phyloP scores from a whole-genome alignment of 2,113 vertebrate species.

The Sinocyclocheilus rhinocerous region DNA sequence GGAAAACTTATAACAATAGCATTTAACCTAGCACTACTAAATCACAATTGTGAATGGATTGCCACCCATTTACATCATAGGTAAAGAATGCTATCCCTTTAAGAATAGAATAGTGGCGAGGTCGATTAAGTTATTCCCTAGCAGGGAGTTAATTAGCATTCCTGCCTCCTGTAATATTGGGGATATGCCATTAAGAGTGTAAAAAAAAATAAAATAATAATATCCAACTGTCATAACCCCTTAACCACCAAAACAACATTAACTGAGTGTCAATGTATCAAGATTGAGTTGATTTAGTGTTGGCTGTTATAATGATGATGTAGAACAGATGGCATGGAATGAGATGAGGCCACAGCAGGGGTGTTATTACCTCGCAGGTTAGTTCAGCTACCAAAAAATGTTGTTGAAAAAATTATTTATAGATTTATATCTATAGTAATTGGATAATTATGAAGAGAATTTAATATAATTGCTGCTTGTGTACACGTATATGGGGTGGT shows the following conservation, averaged over 20 bases:
- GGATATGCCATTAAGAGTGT: neutral
- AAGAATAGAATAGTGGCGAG: neutral
- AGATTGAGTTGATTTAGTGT: neutral
- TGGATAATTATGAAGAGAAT: slow-evolving; percentile 7
- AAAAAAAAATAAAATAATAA: too few relatives aligned
- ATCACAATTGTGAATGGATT: slow-evolving; percentile 1
- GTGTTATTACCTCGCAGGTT: slow-evolving; percentile 8
- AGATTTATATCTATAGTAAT: neutral
- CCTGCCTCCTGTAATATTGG: neutral
- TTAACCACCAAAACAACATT: slow-evolving; percentile 15
- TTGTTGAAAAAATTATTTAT: neutral
- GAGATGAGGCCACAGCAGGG: neutral
- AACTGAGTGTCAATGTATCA: slow-evolving; percentile 11
- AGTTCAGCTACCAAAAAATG: neutral
- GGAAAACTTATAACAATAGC: too few relatives aligned
- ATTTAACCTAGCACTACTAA: neutral
- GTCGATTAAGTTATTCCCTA: slow-evolving; percentile 10
- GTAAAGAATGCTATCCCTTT: neutral
- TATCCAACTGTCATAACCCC: slow-evolving; percentile 4
- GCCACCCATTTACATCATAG: neutral
- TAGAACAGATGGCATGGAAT: slow-evolving; percentile 21
- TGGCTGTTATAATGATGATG: slow-evolving; percentile 15
- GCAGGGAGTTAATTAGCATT: slow-evolving; percentile 23
- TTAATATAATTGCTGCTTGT: neutral
- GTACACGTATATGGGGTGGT: neutral